These are phyloP conservation scores for Drosophila formosana DNA, from an alignment of 2,888 invertebrate species.

Conservation along the genomic window DNA sequence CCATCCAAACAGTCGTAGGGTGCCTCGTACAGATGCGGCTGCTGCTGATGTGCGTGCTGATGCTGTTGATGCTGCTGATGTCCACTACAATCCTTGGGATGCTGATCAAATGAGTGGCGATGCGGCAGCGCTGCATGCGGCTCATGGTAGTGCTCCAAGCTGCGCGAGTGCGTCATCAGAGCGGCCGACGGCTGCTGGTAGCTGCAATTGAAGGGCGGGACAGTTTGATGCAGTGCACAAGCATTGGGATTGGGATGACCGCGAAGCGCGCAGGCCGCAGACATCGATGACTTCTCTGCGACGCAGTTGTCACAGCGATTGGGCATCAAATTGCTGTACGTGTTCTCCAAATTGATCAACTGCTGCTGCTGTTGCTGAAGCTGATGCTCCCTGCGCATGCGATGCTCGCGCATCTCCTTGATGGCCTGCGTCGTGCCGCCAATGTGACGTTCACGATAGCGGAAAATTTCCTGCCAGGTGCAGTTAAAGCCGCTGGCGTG, in stretches of 20 bases:
- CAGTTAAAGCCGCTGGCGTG: conserved; percentile 87
- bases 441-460: conserved; percentile 82
- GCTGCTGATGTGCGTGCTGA: conserved; percentile 1
- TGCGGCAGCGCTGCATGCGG: conserved; percentile 78
- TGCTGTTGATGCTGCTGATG: conserved; percentile 49
- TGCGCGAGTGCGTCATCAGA: conserved; percentile 84
- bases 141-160: conserved; percentile 84
- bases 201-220: conserved; percentile 53
- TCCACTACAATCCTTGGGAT: conserved; percentile 72
- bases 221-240: conserved; percentile 57
- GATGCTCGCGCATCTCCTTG: conserved; percentile 82
- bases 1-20: conserved; percentile 84
- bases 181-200: conserved; percentile 52
- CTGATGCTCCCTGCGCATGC: conserved; percentile 76
- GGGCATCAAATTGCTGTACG: conserved; percentile 64
- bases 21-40: conserved; percentile 78
- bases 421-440: conserved; percentile 82
- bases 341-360: conserved; percentile 55
- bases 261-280: conserved; percentile 53
- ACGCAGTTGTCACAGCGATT: conserved; percentile 58
- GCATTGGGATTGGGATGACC: conserved; percentile 45
- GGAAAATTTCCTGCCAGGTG: conserved; percentile 89
- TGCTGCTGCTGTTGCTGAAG: conserved; percentile 63
- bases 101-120: conserved; percentile 85
- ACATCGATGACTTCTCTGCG: conserved; percentile 37